phyloP scores from a whole-genome alignment of 2,888 invertebrate genomes.

The Limenitis camilla region DNA sequence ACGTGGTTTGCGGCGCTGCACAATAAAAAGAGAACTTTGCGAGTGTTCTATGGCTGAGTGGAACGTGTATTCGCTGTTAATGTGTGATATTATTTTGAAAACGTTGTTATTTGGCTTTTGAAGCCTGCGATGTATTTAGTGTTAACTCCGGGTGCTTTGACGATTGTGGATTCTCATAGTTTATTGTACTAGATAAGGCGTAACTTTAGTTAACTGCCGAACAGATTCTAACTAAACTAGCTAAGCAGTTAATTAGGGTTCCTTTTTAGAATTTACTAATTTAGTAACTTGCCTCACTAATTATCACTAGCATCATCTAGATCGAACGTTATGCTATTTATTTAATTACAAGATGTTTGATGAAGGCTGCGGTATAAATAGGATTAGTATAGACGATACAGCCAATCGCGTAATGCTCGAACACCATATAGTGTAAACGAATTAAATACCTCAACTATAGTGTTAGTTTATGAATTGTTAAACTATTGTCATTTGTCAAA shows the following conservation, averaged over 20 bases:
- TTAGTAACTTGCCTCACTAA: constrained; percentile 61
- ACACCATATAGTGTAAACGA: constrained; percentile 17
- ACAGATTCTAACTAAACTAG: constrained; percentile 15
- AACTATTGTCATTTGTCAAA: constrained; percentile 58
- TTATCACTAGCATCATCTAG: constrained; percentile 42
- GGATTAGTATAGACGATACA: constrained; percentile 21
- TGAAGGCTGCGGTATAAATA: constrained; percentile 30
- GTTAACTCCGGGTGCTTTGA: constrained; percentile 74
- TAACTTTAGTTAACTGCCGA: constrained; percentile 25
- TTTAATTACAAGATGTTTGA: constrained; percentile 63
- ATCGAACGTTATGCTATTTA: constrained; percentile 40
- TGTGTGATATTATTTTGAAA: constrained; percentile 72
- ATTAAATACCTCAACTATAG: constrained; percentile 33
- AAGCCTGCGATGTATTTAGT: constrained; percentile 71
- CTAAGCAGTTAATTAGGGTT: constrained; percentile 47
- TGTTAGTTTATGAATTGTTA: constrained; percentile 11
- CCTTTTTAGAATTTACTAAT: constrained; percentile 66
- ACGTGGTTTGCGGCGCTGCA: constrained; percentile 68
- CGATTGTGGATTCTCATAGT: constrained; percentile 72
- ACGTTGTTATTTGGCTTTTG: constrained; percentile 65
- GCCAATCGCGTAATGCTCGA: constrained; percentile 26
- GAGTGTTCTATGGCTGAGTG: constrained; percentile 52
- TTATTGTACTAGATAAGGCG: constrained; percentile 59
- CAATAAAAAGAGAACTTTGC: constrained; percentile 52
- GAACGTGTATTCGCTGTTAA: constrained; percentile 64